phyloP scores from a whole-genome alignment of 2,113 vertebrate genomes.

The Ranitomeya variabilis region DNA sequence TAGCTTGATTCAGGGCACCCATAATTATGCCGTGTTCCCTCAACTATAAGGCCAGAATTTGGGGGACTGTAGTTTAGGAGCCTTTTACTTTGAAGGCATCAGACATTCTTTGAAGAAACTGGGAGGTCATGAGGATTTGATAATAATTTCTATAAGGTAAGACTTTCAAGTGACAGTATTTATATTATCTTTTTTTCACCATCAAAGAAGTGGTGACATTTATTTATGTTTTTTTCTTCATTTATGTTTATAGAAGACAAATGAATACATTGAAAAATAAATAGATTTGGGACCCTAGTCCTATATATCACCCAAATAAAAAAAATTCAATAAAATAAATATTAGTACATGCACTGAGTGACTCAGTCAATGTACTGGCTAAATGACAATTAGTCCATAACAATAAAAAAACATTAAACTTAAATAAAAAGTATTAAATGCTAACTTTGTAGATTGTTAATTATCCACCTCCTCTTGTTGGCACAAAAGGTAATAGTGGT shows the following conservation, averaged over 20 bases:
- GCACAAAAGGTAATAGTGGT: too few relatives aligned
- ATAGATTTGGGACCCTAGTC: background rate
- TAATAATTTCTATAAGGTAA: conserved; percentile 9
- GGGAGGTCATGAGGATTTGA: conserved; percentile 20
- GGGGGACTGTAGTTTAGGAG: background rate
- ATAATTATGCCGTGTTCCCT: conserved; percentile 24
- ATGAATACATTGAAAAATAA: background rate
- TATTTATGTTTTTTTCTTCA: background rate
- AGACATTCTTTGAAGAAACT: background rate
- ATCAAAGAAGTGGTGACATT: background rate
- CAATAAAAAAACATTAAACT: background rate
- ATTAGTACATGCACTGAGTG: background rate
- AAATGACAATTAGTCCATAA: background rate
- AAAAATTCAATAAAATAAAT: background rate
- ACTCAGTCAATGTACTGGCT: background rate
- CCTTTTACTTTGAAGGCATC: background rate
- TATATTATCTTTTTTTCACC: background rate
- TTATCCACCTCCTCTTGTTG: too few relatives aligned
- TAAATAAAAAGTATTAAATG: too few relatives aligned
- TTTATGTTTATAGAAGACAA: background rate
- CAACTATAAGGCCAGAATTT: conserved; percentile 28
- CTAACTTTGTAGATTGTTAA: too few relatives aligned
- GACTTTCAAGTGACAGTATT: background rate
- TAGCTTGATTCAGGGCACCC: conserved; percentile 23
- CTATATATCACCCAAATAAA: too few relatives aligned